Conservation (phyloP, 2,797 vertebrate species). For the Mionectes olivaceus region DNA sequence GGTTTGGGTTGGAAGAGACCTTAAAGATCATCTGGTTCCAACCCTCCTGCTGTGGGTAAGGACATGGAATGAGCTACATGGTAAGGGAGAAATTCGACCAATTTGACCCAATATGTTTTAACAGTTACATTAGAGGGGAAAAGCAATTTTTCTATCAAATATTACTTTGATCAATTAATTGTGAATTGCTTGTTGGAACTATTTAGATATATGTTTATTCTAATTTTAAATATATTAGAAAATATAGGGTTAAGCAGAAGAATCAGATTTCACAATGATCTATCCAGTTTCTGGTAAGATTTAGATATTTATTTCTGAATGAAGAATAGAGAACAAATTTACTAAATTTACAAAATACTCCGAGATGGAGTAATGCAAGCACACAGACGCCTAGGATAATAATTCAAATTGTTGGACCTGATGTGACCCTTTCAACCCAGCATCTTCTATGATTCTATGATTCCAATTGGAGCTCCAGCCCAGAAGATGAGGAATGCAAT, state of each 20-base stretch:
- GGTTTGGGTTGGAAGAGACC: background rate
- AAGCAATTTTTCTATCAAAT: background rate
- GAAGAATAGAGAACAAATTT: background rate
- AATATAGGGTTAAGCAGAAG: background rate
- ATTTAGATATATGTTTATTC: background rate
- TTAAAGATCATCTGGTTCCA: background rate
- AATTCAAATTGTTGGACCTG: background rate
- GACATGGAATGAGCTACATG: background rate
- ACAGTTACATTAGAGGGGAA: background rate
- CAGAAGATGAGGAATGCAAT: background rate
- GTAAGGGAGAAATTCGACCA: background rate
- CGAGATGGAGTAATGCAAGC: background rate
- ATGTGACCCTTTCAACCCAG: background rate
- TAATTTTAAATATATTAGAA: background rate
- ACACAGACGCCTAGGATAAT: background rate
- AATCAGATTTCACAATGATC: background rate
- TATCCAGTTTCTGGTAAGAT: background rate
- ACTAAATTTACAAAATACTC: background rate
- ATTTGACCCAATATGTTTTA: background rate
- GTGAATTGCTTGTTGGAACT: background rate
- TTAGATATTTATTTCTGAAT: background rate
- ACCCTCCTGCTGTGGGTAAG: background rate
- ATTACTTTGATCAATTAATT: slow-evolving; percentile 9
- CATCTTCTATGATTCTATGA: background rate
- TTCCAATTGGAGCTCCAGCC: background rate